A percentile compares a stretch with the other conserved stretches of the same genome.
Evolutionary conservation across 1,140 invertebrate genomes (phyloP).

Genomic region (Formica exsecta): DNA sequence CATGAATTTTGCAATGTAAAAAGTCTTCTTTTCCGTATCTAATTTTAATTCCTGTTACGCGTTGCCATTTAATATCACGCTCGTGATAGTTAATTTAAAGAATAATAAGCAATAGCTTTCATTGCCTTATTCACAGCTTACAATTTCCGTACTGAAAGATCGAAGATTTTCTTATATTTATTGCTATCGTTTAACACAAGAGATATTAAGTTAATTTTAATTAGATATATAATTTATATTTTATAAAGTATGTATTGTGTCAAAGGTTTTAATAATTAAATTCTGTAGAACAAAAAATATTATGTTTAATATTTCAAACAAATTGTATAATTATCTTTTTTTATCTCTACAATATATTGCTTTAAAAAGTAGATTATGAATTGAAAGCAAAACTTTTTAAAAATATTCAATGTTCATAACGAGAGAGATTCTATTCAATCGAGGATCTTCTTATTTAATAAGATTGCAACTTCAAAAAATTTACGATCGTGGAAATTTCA

Average conservation of each 20-base stretch:
- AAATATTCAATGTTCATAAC: neutral
- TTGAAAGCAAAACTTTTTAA: no score
- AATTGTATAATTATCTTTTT: no score
- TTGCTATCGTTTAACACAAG: slow-evolving; percentile 25
- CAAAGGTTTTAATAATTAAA: neutral
- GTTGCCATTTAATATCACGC: neutral
- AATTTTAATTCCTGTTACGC: neutral
- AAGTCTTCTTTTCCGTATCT: neutral
- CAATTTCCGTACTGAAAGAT: slow-evolving; percentile 27
- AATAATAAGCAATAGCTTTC: neutral
- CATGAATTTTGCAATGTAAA: neutral
- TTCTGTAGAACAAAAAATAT: no score
- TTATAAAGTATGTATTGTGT: neutral
- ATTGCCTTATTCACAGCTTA: neutral
- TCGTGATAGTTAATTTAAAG: slow-evolving; percentile 30
- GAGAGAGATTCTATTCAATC: neutral
- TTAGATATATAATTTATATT: no score
- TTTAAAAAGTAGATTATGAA: no score
- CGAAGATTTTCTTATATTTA: slow-evolving; percentile 6
- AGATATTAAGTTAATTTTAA: no score
- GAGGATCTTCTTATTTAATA: neutral
- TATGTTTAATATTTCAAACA: no score
- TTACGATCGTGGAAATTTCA: neutral
- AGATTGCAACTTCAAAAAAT: slow-evolving; percentile 12
- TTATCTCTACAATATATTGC: no score